Percentiles rank a stretch among this genome's conserved stretches.
Evolutionary conservation across 2,888 invertebrate species (phyloP).

Genomic region (Eurytoma adleriae): DNA sequence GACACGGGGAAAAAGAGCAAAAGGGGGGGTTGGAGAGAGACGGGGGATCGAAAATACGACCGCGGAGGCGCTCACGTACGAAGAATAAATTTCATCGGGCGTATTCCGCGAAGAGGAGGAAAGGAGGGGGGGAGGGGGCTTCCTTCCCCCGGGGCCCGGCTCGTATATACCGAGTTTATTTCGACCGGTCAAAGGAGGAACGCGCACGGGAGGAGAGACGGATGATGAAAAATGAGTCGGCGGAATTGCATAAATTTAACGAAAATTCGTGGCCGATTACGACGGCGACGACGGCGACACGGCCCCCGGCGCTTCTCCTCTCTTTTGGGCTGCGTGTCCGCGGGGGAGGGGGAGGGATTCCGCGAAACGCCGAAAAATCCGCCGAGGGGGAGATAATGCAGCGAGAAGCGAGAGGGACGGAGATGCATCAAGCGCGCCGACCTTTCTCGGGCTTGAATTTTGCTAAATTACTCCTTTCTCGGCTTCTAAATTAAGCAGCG

Average conservation of each 20-base stretch:
- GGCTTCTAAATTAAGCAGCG: constrained; percentile 48
- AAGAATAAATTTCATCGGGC: constrained; percentile 56
- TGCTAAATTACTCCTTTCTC: constrained; percentile 43
- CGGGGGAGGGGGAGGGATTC: constrained; percentile 53
- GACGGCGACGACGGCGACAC: constrained; percentile 51
- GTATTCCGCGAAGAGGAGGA: constrained; percentile 64
- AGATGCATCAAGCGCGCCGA: constrained; percentile 20
- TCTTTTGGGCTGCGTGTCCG: background rate
- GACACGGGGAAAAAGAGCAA: background rate
- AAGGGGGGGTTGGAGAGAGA: background rate
- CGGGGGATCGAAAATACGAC: constrained; percentile 52
- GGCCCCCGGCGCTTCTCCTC: constrained; percentile 14
- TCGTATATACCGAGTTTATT: constrained; percentile 54
- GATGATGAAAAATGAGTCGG: constrained; percentile 61
- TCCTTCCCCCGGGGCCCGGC: constrained; percentile 48
- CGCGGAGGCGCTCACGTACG: constrained; percentile 44
- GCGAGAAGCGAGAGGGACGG: background rate
- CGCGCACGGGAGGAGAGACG: constrained; percentile 52
- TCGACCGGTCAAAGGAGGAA: constrained; percentile 62
- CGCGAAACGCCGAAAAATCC: constrained; percentile 67
- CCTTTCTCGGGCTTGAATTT: constrained; percentile 40
- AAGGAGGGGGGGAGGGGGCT: constrained; percentile 60
- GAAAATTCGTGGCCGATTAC: constrained; percentile 61
- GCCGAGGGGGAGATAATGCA: constrained; percentile 51
- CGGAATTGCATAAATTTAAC: constrained; percentile 62